A percentile compares a stretch with the other conserved stretches of the same genome.
These are phyloP conservation scores for Rhyacophila brunnea DNA, from an alignment of 1,140 invertebrate genomes.

Conservation along the genomic window DNA sequence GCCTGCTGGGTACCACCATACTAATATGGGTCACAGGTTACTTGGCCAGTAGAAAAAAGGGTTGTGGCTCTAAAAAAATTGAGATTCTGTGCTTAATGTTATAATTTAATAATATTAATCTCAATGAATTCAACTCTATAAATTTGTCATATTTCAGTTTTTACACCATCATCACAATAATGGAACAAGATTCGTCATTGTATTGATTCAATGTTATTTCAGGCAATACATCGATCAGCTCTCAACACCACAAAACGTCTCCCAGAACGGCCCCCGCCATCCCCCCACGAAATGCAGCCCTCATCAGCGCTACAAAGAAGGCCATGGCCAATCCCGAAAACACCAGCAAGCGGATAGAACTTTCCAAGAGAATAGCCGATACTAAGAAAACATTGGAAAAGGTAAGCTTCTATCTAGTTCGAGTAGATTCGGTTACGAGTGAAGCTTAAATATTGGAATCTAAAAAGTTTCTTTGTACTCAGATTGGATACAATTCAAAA, in stretches of 20 bases:
- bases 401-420: constrained; percentile 58
- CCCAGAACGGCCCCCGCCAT: constrained; percentile 39
- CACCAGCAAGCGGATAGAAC: constrained; percentile 75
- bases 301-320: constrained; percentile 58
- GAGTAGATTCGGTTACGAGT: neutral
- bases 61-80: too few relatives aligned
- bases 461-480: too few relatives aligned
- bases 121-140: too few relatives aligned
- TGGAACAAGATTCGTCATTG: too few relatives aligned
- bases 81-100: too few relatives aligned
- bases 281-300: constrained; percentile 49
- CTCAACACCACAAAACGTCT: constrained; percentile 29
- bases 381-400: constrained; percentile 85
- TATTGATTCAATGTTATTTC: too few relatives aligned
- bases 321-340: constrained; percentile 62
- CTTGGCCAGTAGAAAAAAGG: too few relatives aligned
- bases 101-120: too few relatives aligned
- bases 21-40: too few relatives aligned
- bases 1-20: too few relatives aligned
- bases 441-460: constrained; percentile 6
- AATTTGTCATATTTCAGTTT: too few relatives aligned
- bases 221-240: constrained; percentile 33
- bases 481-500: constrained; percentile 73
- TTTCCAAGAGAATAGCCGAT: constrained; percentile 82
- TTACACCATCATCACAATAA: too few relatives aligned